These are phyloP conservation scores for Bryconaethiops microstoma DNA, from an alignment of 2,797 vertebrate species.

Conservation along the genomic window DNA sequence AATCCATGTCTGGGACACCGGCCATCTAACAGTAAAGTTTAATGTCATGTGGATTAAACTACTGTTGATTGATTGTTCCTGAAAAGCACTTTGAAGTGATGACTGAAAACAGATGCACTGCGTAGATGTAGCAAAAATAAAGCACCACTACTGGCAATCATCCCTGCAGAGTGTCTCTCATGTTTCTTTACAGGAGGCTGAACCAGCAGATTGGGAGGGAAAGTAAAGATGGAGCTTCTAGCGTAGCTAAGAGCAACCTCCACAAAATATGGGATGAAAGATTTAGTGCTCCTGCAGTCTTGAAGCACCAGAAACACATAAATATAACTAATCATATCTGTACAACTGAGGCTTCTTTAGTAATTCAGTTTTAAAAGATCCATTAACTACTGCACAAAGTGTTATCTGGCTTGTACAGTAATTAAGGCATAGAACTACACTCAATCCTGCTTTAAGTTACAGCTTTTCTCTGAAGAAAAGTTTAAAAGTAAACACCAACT, in stretches of 20 bases:
- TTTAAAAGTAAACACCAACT: background rate
- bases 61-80: background rate
- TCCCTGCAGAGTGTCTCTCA: background rate
- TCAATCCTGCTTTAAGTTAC: background rate
- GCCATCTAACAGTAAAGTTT: background rate
- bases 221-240: background rate
- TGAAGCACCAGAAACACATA: background rate
- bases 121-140: slow-evolving; percentile 23
- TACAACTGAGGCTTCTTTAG: background rate
- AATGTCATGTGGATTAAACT: background rate
- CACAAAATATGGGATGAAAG: background rate
- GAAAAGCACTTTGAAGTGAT: background rate
- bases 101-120: background rate
- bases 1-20: no score
- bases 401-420: background rate
- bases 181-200: background rate
- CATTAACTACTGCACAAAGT: background rate
- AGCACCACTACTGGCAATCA: slow-evolving; percentile 15
- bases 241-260: background rate
- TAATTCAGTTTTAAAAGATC: background rate
- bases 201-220: background rate
- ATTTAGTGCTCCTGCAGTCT: background rate
- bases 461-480: background rate
- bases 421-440: background rate
- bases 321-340: no score